Percentiles rank a stretch among this genome's conserved stretches.
phyloP scores from a whole-genome alignment of 2,797 vertebrate species.

The Xyrichtys novacula region DNA sequence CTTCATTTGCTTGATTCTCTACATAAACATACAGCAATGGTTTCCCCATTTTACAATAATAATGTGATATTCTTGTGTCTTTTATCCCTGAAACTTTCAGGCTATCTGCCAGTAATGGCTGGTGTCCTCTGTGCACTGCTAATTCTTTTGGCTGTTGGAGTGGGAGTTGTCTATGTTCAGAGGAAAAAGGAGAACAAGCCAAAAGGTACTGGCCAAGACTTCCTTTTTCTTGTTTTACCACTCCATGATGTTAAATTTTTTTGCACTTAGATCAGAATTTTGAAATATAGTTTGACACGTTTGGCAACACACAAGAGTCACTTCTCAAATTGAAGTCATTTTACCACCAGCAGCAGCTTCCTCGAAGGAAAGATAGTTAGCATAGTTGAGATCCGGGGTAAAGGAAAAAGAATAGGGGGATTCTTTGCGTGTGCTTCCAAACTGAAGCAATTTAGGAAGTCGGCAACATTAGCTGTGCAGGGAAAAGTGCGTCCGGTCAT shows the following conservation, averaged over 20 bases:
- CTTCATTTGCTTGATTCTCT: not conserved
- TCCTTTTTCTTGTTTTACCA: not conserved
- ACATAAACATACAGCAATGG: not conserved
- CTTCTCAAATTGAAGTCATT: no score
- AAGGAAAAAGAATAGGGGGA: no score
- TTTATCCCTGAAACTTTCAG: not conserved
- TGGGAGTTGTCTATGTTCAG: slow-evolving; percentile 18
- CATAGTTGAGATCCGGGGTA: no score
- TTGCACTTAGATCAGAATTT: no score
- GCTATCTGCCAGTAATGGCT: fast-evolving
- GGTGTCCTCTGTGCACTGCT: slow-evolving; percentile 29
- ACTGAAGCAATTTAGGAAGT: no score
- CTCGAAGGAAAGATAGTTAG: no score
- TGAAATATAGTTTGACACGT: no score
- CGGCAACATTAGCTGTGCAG: no score
- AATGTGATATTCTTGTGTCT: slow-evolving; percentile 12
- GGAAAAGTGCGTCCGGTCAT: no score
- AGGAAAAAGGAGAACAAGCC: slow-evolving; percentile 46
- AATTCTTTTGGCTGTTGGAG: slow-evolving; percentile 34
- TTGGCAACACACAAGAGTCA: no score
- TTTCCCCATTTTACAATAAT: not conserved
- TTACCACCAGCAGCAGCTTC: no score
- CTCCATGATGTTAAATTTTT: not conserved
- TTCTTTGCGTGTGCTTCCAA: no score
- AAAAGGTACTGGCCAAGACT: slow-evolving; percentile 21